Base-by-base conservation (phyloP, 2,888 invertebrate genomes). In the Campaea margaritaria region DNA sequence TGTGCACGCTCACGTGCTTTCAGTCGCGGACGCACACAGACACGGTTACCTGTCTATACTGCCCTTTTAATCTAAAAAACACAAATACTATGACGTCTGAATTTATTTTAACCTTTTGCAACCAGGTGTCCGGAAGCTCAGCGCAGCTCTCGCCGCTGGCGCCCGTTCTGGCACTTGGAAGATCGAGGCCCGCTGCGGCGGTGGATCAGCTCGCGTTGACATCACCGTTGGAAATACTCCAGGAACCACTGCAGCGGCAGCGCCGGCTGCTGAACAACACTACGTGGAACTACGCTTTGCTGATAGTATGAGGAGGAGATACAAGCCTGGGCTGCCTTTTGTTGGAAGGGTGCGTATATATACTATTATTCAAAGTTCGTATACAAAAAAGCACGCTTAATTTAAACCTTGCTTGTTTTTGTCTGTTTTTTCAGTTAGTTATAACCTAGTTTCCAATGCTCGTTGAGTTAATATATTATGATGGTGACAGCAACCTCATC, bases 261-360 rank as follows among this genome's bases (percentile, higher is more conserved):
- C 94, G 0, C 93, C 95, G 0, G 95, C 94, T 1, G 95, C 94
- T 8, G 95, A 95, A 66, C 95, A 95, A 69, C 95, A 95, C 73
- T 95, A 94, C 68, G 95, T 95, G 11, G 95, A 95, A 70, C 83
- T 95, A 57, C 83, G 94, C 49, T 95, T 95, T 56, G 94, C 95
- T 48, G 93, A 93, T 53, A 94, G 94, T 74, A 95, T 95, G 94
- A 81, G 95, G 43, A 79, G 94, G 46, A 83, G 94, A 43, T 95
- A 95, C 81, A 95, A 95, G 69, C 95, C 95, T 34, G 95, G 95
- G 38, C 81, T 95, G 54, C 95, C 95, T 8, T 95, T 95, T 77
- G 93, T 94, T 57, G 95, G 95, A 69, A 93, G 95, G 86, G 95
- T 95, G 73, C 87, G 90, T 83, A 12, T 5, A 21, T 21, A n/a